phyloP scores from a whole-genome alignment of 2,113 vertebrate species.

The Zapornia atra region DNA sequence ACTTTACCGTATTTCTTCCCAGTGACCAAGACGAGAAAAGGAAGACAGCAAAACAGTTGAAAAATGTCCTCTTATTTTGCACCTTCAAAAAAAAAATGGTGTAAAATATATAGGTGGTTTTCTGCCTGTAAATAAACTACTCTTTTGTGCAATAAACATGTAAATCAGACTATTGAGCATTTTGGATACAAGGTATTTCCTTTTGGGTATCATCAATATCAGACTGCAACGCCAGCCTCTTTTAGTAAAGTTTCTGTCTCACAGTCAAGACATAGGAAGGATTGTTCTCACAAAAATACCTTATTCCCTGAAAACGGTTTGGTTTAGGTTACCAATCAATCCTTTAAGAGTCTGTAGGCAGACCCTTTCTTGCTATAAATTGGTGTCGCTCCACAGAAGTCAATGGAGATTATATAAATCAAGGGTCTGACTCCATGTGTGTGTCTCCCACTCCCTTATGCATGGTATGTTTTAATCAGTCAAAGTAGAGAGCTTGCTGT shows the following conservation, averaged over 20 bases:
- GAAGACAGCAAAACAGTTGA: background rate
- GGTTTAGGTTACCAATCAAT: background rate
- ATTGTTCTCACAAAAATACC: background rate
- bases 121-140: background rate
- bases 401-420: background rate
- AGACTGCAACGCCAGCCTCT: background rate
- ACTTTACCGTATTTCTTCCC: background rate
- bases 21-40: background rate
- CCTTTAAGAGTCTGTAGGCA: background rate
- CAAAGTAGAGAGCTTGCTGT: background rate
- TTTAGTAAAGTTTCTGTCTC: background rate
- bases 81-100: background rate
- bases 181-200: constrained; percentile 6
- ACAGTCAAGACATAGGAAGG: background rate
- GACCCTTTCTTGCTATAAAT: background rate
- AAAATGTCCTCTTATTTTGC: background rate
- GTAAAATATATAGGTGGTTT: background rate
- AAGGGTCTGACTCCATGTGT: constrained; percentile 23
- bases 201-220: background rate
- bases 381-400: constrained; percentile 6
- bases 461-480: constrained; percentile 19
- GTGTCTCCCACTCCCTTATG: constrained; percentile 28
- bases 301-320: background rate
- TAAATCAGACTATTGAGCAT: background rate
- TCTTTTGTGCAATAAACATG: background rate